These are phyloP conservation scores for Notothenia coriiceps DNA, from an alignment of 2,113 vertebrate species.

Conservation along the genomic window DNA sequence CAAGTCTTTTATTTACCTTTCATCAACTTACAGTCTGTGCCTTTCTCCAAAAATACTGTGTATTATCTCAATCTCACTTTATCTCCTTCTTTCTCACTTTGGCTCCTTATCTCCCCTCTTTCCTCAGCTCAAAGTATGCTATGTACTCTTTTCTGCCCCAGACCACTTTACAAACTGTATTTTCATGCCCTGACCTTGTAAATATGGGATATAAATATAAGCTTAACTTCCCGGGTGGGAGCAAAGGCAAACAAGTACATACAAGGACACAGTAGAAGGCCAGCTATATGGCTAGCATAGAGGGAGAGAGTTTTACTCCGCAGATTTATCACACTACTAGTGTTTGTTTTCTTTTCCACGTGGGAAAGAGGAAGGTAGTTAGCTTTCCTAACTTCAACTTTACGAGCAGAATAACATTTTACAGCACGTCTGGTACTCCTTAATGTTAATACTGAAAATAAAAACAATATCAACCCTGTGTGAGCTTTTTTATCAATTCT, in stretches of 20 bases:
- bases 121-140: slow-evolving; percentile 6
- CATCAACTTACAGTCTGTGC: slow-evolving; percentile 28
- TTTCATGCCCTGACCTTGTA: slow-evolving; percentile 43
- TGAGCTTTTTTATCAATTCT: not conserved
- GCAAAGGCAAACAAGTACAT: slow-evolving; percentile 6
- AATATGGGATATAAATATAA: slow-evolving; percentile 31
- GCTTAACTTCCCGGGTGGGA: slow-evolving; percentile 30
- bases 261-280: slow-evolving; percentile 18
- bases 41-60: not conserved
- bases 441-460: not conserved
- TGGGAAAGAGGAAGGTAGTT: not conserved
- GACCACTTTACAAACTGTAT: slow-evolving; percentile 29
- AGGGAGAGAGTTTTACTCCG: not conserved
- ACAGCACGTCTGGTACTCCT: not conserved
- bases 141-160: not conserved
- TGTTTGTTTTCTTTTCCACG: not conserved
- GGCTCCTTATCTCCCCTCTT: not conserved
- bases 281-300: not conserved
- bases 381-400: not conserved
- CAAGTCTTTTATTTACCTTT: slow-evolving; percentile 27
- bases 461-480: not conserved
- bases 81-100: slow-evolving; percentile 1
- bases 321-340: not conserved
- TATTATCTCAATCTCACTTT: slow-evolving; percentile 24
- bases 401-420: not conserved